Base-by-base conservation (phyloP, 2,113 vertebrate species). In the Cyrtonyx montezumae region DNA sequence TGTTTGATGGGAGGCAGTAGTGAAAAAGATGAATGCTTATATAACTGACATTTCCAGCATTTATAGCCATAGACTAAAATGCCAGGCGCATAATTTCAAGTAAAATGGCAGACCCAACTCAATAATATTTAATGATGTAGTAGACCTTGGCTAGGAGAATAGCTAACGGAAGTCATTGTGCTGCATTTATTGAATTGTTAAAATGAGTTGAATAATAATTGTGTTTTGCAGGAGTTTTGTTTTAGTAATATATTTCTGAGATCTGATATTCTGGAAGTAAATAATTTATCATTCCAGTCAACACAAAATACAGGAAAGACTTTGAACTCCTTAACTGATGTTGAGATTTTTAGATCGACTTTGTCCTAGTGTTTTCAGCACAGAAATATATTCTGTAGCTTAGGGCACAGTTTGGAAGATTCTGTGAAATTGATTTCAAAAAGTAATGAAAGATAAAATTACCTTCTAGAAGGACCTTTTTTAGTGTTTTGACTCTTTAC, bases 51-150 rank as follows among this genome's bases (percentile, higher is more conserved):
- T 97, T 95, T 93, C 94, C 95, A 97, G 97, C 97, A 97, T 97
- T 98, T 98, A 97, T 95, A 94, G 69, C 88, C 75, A 67, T 80
- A 93, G 95, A 96, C 77, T 94, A 97, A 98, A 98, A 98, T 98
- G 97, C 96, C 97, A 98, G 93, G 92, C 68, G 2, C 96, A 97
- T 97, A 97, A 97, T 97, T 97, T 90, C 95, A 91, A 96, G 95
- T 87, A 97, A 97, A 97, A 97, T 97, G 96, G 97, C 97, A 97
- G 94, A 86, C 95, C 93, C 94, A 97, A 95, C 97, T 98, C 96
- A 97, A 96, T 97, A 98, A 97, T 96, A 97, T 97, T 97, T 97
- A 98, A 97, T 97, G 96, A 96, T 96, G 94, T 97, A 85, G 94
- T 56, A 96, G 91, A 86, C 89, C 92, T 93, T 92, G 85, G 92